Evolutionary conservation across 2,113 vertebrate species (phyloP).

Genomic region (Pseudopodoces humilis): DNA sequence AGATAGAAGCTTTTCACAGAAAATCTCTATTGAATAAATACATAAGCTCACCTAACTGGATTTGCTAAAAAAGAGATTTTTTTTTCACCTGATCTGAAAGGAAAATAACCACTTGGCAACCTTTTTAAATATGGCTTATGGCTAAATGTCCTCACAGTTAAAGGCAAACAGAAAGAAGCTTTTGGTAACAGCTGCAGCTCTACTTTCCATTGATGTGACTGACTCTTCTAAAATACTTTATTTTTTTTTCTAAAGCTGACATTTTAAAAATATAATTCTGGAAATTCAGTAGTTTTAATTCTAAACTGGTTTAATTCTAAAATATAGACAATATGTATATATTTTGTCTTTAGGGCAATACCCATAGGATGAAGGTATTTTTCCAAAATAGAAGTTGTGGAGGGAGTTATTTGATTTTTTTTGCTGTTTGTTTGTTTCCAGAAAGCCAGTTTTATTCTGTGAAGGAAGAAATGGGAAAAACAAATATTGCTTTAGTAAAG

Average conservation of each 20-base stretch:
- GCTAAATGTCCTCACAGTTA: not conserved
- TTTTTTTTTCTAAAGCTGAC: not conserved
- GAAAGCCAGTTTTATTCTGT: not conserved
- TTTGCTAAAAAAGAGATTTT: not conserved
- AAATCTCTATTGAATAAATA: not conserved
- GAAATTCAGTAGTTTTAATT: not conserved
- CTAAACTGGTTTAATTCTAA: not conserved
- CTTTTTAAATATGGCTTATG: not conserved
- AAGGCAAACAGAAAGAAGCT: not conserved
- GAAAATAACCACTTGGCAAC: conserved; percentile 18
- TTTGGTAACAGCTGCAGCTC: not conserved
- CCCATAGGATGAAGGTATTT: not conserved
- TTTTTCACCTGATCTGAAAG: not conserved
- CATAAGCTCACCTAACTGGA: not conserved
- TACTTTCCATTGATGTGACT: not conserved
- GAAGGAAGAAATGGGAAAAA: not conserved
- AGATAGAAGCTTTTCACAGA: not conserved
- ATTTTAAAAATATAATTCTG: not conserved
- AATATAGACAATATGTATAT: not conserved
- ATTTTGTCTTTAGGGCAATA: not conserved
- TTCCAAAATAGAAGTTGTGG: not conserved
- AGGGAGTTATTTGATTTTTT: not conserved
- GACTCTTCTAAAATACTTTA: not conserved
- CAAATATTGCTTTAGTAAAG: not conserved
- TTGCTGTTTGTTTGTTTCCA: not conserved